Conservation (phyloP, 2,113 vertebrate genomes). For the Apus apus region DNA sequence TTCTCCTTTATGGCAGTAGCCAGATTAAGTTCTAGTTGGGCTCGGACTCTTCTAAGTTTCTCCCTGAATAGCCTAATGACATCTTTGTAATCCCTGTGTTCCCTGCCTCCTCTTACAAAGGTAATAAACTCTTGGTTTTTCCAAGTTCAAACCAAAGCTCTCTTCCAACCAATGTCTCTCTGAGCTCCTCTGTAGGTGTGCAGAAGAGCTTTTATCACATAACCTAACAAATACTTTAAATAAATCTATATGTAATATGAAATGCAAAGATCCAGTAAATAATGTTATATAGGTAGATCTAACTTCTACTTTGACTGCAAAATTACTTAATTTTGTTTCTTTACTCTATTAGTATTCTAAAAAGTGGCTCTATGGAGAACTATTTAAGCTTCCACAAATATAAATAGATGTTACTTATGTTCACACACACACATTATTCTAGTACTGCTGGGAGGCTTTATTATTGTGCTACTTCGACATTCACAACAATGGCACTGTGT, state of each 20-base stretch:
- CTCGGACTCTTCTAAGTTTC: too few relatives aligned
- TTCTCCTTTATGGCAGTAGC: too few relatives aligned
- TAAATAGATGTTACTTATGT: background rate
- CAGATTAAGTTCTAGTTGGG: too few relatives aligned
- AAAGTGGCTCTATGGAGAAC: background rate
- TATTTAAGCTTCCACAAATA: background rate
- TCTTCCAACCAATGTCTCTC: background rate
- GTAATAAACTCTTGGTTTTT: too few relatives aligned
- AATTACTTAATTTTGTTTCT: background rate
- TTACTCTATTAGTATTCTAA: background rate
- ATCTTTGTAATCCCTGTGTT: too few relatives aligned
- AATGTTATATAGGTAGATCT: background rate
- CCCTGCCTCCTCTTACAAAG: too few relatives aligned
- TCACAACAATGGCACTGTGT: background rate
- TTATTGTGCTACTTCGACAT: background rate
- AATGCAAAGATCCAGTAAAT: background rate
- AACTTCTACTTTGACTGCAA: background rate
- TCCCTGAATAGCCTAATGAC: too few relatives aligned
- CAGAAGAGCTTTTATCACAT: background rate
- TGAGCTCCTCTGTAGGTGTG: background rate
- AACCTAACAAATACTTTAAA: background rate
- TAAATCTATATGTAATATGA: background rate
- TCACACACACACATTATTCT: fast-evolving
- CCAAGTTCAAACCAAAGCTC: too few relatives aligned
- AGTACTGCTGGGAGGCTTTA: background rate